Base-by-base conservation (phyloP, 1,140 invertebrate species). In the Meloidogyne chitwoodi region DNA sequence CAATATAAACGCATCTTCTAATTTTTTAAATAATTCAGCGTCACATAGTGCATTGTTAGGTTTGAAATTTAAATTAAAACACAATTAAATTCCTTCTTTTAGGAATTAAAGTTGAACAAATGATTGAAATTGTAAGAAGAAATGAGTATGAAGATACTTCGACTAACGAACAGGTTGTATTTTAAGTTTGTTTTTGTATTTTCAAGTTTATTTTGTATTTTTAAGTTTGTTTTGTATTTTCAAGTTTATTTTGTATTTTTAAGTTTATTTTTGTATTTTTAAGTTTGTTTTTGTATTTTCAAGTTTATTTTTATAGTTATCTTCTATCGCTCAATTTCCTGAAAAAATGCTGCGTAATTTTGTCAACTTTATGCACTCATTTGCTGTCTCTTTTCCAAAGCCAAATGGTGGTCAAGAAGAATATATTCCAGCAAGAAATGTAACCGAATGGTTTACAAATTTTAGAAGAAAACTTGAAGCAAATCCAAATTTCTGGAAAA, bases 401-500 rank as follows among this genome's bases (percentile, higher is more conserved):
- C 67, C 68, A 0, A 24, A 76, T 38, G 19, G 22, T n/a, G 77
- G 29, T 22, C 41, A 48, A 73, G 62, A 29, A 10, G 80, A 81
- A 68, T 83, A 62, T 61, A 62, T 81, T 56, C 80, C 80, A 14
- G 31, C 67, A 24, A 80, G 78, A 61, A 38, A 34, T 19, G 74
- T 80, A 6, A 56, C 81, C 24, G 76, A 83, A 22, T 80, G 79
- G 79, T 80, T 74, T 63, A 80, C 26, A 71, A 76, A 80, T 41
- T 81, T 83, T 38, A 26, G 74, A 62, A 27, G 78, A n/a, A 81
- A 76, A 31, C 62, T 81, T 2, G 83, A 80, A 62, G 31, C 67
- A 31, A 83, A 81, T 63, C 80, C 80, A 10, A 70, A 81, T 62
- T 81, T 81, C 48, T 81, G 80, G 80, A 83, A 74, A 67, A 31